Base-by-base conservation (phyloP, 2,113 vertebrate genomes). In the Cromileptes altivelis region DNA sequence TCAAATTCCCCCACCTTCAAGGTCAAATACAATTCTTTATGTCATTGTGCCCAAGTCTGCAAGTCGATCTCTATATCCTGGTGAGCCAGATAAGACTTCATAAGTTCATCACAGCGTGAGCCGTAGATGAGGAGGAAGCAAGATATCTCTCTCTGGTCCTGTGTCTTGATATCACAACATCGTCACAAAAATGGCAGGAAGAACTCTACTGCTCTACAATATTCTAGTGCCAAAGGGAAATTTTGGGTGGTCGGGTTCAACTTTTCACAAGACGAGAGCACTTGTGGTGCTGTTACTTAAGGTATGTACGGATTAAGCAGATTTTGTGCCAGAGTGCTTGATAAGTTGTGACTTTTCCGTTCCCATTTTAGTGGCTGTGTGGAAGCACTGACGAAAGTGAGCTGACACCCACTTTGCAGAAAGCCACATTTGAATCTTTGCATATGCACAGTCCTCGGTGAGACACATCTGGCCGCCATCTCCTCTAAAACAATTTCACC, bases 391-490 rank as follows among this genome's bases (percentile, higher is more conserved):
- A 58, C 25, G 56, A 75, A 75, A 75, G 70, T 25, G 6, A 78
- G 49, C 18, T 58, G 75, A 75, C 80, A 74, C 50, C 61, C 62
- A 80, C 68, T 81, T 80, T 75, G 64, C 49, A 27, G 42, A 73
- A n/a, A 78, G 65, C 25, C 25, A 49, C 21, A 86, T 70, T 75
- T 85, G 56, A 80, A 82, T 88, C 77, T 85, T 69, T 88, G 76
- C 81, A 88, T 76, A 78, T 65, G 21, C 70, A 42, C 61, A n/a
- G 19, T 72, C 62, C 33, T 74, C 40, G 19, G 40, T 33, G 56
- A 81, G 74, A 65, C 72, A 75, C 87, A 89, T 89, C 89, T 88
- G 90, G 80, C 13, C 13, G n/a, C 75, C 57, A 70, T 81, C 53
- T 84, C 84, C 58, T 79, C 74, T 69, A 68, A 69, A 88, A 89